Evolutionary conservation across 1,140 invertebrate species (phyloP).

Genomic region (Plectrocnemia conspersa): DNA sequence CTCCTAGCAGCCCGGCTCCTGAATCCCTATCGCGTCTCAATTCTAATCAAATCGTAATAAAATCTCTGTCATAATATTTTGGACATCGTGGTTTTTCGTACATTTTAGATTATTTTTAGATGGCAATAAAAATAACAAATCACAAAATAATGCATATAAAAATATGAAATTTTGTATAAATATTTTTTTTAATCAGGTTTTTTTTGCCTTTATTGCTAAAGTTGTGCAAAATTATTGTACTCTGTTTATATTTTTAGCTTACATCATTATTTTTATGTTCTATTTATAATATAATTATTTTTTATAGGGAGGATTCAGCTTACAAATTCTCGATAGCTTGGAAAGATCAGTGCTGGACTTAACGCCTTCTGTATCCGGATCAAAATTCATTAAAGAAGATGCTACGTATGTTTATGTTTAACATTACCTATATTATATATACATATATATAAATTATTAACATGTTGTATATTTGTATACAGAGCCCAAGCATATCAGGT

Average conservation of each 20-base stretch:
- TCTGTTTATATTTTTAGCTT: too few species aligned
- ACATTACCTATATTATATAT: neutral
- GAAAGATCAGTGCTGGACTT: constrained; percentile 78
- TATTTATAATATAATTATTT: constrained; percentile 21
- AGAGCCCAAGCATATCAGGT: constrained; percentile 80
- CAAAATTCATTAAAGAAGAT: constrained; percentile 75
- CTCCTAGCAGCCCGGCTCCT: too few species aligned
- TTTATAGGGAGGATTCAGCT: constrained; percentile 78
- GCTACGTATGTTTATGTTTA: constrained; percentile 56
- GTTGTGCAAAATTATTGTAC: too few species aligned
- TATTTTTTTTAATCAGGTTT: constrained; percentile 8
- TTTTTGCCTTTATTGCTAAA: constrained; percentile 9
- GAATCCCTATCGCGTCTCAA: too few species aligned
- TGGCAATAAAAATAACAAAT: neutral
- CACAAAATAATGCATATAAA: too few species aligned
- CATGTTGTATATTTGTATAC: constrained; percentile 35
- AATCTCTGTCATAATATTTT: neutral
- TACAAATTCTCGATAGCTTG: constrained; percentile 76
- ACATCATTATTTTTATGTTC: constrained; percentile 4
- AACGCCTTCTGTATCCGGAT: constrained; percentile 72
- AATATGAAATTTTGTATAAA: too few species aligned
- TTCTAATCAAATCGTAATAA: too few species aligned
- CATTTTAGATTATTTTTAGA: neutral
- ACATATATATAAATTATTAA: neutral
- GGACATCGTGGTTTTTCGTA: too few species aligned